phyloP scores from a whole-genome alignment of 23 tunicate genomes.

The Halocynthia roretzi region DNA sequence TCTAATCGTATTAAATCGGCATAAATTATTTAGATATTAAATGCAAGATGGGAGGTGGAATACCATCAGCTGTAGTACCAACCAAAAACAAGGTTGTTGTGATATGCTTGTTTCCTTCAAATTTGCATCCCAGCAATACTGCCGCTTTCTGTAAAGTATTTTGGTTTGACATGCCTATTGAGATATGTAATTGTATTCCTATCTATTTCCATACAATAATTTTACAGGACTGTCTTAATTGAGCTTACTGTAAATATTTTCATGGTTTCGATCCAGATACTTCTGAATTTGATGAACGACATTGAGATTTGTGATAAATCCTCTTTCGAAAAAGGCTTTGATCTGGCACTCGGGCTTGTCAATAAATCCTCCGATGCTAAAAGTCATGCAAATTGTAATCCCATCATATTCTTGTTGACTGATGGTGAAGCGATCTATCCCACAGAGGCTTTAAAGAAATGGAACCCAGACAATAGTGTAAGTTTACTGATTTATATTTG shows the following conservation, averaged over 20 bases:
- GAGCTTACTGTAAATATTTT: background rate
- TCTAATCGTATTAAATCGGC: background rate
- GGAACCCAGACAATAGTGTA: conserved; percentile 47
- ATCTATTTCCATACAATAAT: background rate
- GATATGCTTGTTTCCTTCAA: too few relatives aligned
- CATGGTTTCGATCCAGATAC: conserved; percentile 12
- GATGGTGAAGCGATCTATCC: conserved; percentile 79
- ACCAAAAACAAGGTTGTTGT: too few relatives aligned
- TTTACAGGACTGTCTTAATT: background rate
- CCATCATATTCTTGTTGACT: conserved; percentile 60
- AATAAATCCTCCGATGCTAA: background rate
- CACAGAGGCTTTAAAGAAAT: conserved; percentile 17
- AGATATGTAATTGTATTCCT: background rate
- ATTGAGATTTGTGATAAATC: conserved; percentile 21
- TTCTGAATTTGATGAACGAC: conserved; percentile 16
- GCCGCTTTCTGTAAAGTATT: too few relatives aligned
- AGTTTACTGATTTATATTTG: background rate
- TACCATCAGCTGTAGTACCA: too few relatives aligned
- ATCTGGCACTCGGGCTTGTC: conserved; percentile 28
- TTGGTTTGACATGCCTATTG: too few relatives aligned
- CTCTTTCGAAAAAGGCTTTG: conserved; percentile 50
- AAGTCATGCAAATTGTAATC: conserved; percentile 42
- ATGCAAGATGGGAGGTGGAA: too few relatives aligned
- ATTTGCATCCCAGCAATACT: too few relatives aligned
- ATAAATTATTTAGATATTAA: too few relatives aligned